Evolutionary conservation across 2,113 vertebrate genomes (phyloP).

Genomic region (Ochotona curzoniae): DNA sequence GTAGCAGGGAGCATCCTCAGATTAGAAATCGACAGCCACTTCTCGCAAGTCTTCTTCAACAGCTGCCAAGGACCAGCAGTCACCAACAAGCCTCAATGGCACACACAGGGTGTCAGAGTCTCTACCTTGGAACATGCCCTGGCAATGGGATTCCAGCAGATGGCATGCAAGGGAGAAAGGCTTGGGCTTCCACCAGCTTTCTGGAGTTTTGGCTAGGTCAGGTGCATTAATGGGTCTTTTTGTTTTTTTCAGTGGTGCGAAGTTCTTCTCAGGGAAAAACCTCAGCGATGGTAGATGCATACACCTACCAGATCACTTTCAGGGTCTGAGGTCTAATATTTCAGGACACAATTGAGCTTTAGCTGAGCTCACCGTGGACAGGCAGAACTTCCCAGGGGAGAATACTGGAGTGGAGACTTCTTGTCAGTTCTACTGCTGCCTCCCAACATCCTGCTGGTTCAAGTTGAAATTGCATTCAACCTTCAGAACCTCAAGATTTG

Average conservation of each 20-base stretch:
- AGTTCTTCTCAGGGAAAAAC: neutral
- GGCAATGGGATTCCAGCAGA: fast-evolving
- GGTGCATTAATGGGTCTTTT: neutral
- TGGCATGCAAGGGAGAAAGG: fast-evolving
- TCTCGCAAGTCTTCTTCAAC: neutral
- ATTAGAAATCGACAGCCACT: conserved; percentile 34
- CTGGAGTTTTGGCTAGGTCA: neutral
- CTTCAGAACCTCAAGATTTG: neutral
- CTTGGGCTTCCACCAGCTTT: fast-evolving
- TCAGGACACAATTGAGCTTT: neutral
- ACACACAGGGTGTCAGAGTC: fast-evolving
- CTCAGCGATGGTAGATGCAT: neutral
- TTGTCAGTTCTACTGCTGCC: neutral
- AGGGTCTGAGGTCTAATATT: neutral
- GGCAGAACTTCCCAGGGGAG: neutral
- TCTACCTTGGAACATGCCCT: fast-evolving
- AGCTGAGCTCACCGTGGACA: neutral
- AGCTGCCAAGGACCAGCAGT: neutral
- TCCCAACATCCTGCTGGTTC: neutral
- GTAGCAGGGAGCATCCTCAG: neutral
- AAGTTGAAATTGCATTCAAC: neutral
- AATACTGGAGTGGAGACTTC: neutral
- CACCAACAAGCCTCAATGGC: neutral
- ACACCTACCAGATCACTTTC: neutral
- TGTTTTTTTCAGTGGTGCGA: neutral